phyloP scores from a whole-genome alignment of 2,113 vertebrate genomes.

The Festucalex cinctus region DNA sequence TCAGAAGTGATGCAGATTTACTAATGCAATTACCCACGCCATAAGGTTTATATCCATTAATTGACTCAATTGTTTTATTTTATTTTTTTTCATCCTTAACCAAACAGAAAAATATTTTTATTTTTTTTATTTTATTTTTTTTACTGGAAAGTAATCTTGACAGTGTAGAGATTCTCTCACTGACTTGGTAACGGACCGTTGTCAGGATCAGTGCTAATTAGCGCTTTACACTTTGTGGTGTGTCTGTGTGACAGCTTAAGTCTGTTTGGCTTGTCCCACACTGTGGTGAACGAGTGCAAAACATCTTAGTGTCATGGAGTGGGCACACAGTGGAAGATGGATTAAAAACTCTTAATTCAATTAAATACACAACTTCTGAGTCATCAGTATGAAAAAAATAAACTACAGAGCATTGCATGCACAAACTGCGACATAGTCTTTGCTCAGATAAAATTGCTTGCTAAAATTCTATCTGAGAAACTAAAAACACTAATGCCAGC shows the following conservation, averaged over 20 bases:
- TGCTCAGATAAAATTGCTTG: neutral
- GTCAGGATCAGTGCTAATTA: slow-evolving; percentile 62
- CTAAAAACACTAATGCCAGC: neutral
- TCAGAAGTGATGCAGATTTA: too few relatives aligned
- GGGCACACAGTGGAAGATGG: slow-evolving; percentile 15
- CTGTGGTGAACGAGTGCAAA: slow-evolving; percentile 40
- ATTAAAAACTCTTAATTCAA: slow-evolving; percentile 29
- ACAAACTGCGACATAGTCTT: neutral
- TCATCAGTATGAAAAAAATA: slow-evolving; percentile 16
- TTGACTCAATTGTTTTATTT: neutral
- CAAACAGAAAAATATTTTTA: neutral
- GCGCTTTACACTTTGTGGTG: slow-evolving; percentile 60
- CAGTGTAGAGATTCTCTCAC: slow-evolving; percentile 27
- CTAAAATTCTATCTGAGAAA: neutral
- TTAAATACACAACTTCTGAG: slow-evolving; percentile 26
- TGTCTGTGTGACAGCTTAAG: slow-evolving; percentile 54
- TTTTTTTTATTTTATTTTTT: neutral
- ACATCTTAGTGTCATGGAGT: slow-evolving; percentile 52
- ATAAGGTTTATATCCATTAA: slow-evolving; percentile 3
- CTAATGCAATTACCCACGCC: neutral
- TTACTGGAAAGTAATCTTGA: slow-evolving; percentile 23
- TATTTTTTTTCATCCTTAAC: neutral
- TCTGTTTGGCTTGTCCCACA: slow-evolving; percentile 35
- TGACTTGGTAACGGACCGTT: slow-evolving; percentile 57
- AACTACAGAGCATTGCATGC: neutral